A percentile compares a stretch with the other conserved stretches of the same genome.
Evolutionary conservation across 37 sponge, comb jelly and placozoan genomes (phyloP).

Genomic region (Cliona cf. orientalis): DNA sequence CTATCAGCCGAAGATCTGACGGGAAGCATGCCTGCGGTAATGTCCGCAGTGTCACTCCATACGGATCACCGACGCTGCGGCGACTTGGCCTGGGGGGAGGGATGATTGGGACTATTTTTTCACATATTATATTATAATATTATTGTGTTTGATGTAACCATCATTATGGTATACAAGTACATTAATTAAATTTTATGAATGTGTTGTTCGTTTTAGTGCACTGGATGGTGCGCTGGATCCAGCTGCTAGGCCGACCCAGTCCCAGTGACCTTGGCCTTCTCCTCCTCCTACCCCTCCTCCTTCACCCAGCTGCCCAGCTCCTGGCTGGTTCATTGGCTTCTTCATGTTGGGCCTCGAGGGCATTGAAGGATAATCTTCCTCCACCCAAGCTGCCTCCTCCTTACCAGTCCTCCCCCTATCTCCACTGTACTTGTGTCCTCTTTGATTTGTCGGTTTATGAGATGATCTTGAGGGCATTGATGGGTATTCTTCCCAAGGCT

Average conservation of each 20-base stretch:
- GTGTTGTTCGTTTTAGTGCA: not conserved
- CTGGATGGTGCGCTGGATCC: not conserved
- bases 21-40: not conserved
- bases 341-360: no score
- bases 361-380: not conserved
- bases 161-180: no score
- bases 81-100: no score
- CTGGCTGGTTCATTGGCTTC: not conserved
- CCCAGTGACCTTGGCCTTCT: not conserved
- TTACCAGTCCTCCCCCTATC: not conserved
- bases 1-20: conserved; percentile 53
- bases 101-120: no score
- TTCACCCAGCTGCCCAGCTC: no score
- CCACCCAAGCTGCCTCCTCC: not conserved
- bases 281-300: not conserved
- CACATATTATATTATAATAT: no score
- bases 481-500: no score
- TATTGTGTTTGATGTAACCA: no score
- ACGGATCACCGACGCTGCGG: no score
- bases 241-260: not conserved
- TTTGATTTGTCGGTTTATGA: no score
- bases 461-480: no score
- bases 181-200: not conserved
- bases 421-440: not conserved
- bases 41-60: not conserved